Evolutionary conservation across 1,140 invertebrate genomes (phyloP).

Genomic region (Aphis gossypii): DNA sequence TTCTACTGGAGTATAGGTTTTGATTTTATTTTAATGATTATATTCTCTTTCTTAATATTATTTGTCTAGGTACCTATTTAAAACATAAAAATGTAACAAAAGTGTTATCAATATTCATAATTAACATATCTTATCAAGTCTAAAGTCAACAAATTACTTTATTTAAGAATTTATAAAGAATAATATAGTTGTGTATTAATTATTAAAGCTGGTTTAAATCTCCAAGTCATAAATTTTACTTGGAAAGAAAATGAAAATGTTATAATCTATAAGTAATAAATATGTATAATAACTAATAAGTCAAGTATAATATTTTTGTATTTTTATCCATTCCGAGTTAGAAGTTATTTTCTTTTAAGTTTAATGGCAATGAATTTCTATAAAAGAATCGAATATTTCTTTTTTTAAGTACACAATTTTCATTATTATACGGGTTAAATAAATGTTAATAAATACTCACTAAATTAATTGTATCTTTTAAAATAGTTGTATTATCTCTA

Average conservation of each 20-base stretch:
- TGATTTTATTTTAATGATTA: background rate
- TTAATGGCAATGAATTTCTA: background rate
- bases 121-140: background rate
- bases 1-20: background rate
- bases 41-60: background rate
- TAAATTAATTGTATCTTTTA: background rate
- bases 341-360: background rate
- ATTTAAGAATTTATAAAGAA: background rate
- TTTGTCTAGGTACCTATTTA: background rate
- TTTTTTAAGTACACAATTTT: background rate
- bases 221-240: too few relatives aligned
- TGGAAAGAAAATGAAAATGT: too few relatives aligned
- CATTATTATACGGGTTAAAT: background rate
- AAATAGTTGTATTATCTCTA: background rate
- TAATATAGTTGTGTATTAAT: background rate
- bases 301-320: too few relatives aligned
- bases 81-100: background rate
- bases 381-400: background rate
- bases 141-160: too few relatives aligned
- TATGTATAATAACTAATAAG: too few relatives aligned
- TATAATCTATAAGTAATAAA: too few relatives aligned
- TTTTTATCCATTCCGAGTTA: background rate
- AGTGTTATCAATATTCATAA: background rate
- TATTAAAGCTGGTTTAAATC: background rate
- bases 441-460: background rate